Evolutionary conservation across 2,888 invertebrate genomes (phyloP), one percentile per base, ranked within the genome.

Genomic region (Sminthurinus aureus): DNA sequence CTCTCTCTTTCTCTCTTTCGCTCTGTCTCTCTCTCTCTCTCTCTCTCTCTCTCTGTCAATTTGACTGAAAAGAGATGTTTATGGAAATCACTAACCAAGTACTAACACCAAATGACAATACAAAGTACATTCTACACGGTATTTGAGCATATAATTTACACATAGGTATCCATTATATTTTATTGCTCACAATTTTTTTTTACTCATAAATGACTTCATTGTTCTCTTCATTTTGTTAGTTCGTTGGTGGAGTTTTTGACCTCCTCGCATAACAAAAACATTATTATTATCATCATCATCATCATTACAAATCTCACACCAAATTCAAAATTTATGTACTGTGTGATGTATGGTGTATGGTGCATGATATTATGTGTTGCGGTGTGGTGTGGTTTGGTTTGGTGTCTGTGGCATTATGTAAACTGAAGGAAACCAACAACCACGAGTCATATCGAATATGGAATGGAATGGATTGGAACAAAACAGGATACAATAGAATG

Each of bases 81-180:
- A 51, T 75, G 75, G 75, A 75, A 75, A 75, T 75, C 20, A 75
- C n/a, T 50, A 75, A 38, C 38, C 58, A 15, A 58, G 58, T 18
- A 58, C 58, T 18, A 58, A 15, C 58, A 6, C 58, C 2, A 78
- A 26, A 26, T 6, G 4, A 58, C n/a, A 24, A 26, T 26, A 78
- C 66, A 78, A 24, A 24, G 38, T 38, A 38, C 38, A 38, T 38
- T 38, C 3, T 38, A 38, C 38, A 38, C 6, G 4, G 50, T 78
- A 66, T 78, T 64, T 78, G 58, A 78, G 38, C 66, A 78, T 78
- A 66, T 78, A 78, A 78, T 78, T 78, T 78, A 78, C 78, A 78
- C 78, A 26, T 78, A 66, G 71, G 71, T 26, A 71, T 20, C 78
- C 66, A 66, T 78, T 64, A 64, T 64, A 78, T 78, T 58, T 78